Evolutionary conservation across 2,797 vertebrate species (phyloP).

Genomic region (Rhodeus uyekii): DNA sequence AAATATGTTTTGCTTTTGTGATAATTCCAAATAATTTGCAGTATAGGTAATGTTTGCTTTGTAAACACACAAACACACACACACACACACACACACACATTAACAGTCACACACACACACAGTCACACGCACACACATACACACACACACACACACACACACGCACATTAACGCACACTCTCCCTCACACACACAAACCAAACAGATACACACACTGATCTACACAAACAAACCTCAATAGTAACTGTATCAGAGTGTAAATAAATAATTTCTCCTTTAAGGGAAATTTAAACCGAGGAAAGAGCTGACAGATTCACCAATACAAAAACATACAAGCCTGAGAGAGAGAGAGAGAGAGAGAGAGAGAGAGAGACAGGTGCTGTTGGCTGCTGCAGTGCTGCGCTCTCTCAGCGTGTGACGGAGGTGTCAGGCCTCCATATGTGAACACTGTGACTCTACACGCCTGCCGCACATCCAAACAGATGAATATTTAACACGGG

Average conservation of each 20-base stretch:
- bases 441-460: slow-evolving; percentile 79
- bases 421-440: slow-evolving; percentile 75
- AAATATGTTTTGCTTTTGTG: too few species aligned
- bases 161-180: slow-evolving; percentile 1
- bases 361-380: slow-evolving; percentile 32
- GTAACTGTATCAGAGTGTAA: slow-evolving; percentile 53
- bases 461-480: slow-evolving; percentile 81
- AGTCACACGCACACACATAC: not conserved
- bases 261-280: slow-evolving; percentile 51
- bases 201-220: too few species aligned
- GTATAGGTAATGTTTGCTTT: too few species aligned
- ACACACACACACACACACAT: too few species aligned
- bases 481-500: slow-evolving; percentile 86
- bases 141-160: slow-evolving; percentile 10
- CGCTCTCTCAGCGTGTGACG: slow-evolving; percentile 70
- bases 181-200: not conserved
- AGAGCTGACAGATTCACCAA: slow-evolving; percentile 38
- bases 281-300: slow-evolving; percentile 52
- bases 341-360: not conserved
- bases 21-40: too few species aligned
- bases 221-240: slow-evolving; percentile 20
- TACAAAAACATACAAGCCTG: slow-evolving; percentile 27
- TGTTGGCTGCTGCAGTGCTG: slow-evolving; percentile 32
- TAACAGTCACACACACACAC: not conserved
- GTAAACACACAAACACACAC: not conserved